Conservation (phyloP, 1,140 invertebrate species). For the Neodiprion lecontei region DNA sequence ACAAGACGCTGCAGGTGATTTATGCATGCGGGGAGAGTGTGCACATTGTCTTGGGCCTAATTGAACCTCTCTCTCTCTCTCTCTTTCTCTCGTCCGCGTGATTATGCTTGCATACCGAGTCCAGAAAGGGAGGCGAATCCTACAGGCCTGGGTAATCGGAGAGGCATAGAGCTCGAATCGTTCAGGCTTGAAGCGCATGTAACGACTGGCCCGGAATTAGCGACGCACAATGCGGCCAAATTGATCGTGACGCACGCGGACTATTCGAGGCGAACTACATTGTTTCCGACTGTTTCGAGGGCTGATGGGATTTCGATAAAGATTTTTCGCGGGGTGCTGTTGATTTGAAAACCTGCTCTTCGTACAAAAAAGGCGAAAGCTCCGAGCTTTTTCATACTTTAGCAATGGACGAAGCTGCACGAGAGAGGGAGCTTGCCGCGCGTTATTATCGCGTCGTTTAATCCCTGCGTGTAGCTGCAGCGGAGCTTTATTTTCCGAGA, state of each 20-base stretch:
- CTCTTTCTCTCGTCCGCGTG: too few relatives aligned
- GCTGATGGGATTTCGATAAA: not conserved
- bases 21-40: not conserved
- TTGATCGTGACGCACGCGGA: not conserved
- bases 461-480: too few relatives aligned
- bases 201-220: conserved; percentile 10
- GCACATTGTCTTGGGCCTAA: not conserved
- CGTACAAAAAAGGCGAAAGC: not conserved
- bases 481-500: too few relatives aligned
- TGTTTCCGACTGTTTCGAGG: not conserved
- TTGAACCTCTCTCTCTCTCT: not conserved
- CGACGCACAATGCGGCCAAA: conserved; percentile 11
- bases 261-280: too few relatives aligned
- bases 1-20: not conserved
- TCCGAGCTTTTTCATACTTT: too few relatives aligned
- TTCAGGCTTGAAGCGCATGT: conserved; percentile 14
- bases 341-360: too few relatives aligned
- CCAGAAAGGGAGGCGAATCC: not conserved
- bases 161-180: not conserved
- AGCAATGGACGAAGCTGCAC: too few relatives aligned
- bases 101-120: not conserved
- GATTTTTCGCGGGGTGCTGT: not conserved
- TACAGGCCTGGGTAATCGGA: not conserved
- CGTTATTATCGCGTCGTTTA: too few relatives aligned
- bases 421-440: too few relatives aligned